Percentiles rank a stretch among this genome's conserved stretches.
These are phyloP conservation scores for Vanessa atalanta DNA, from an alignment of 1,140 invertebrate genomes.

Conservation along the genomic window DNA sequence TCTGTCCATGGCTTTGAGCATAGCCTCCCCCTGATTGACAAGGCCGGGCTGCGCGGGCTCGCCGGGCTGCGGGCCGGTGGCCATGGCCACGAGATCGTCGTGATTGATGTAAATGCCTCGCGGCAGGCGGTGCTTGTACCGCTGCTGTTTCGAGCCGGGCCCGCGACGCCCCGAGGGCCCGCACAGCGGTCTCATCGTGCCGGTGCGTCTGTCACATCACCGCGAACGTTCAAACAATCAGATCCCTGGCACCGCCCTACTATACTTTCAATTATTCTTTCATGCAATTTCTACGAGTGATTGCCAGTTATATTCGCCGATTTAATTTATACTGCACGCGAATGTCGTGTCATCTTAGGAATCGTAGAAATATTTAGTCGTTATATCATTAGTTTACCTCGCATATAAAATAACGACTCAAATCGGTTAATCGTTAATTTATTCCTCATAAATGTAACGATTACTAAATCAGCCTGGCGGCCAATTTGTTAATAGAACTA, in stretches of 20 bases:
- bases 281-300: neutral
- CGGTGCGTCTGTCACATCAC: slow-evolving; percentile 85
- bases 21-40: slow-evolving; percentile 88
- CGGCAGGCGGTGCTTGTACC: slow-evolving; percentile 95
- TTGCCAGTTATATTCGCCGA: no score
- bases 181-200: slow-evolving; percentile 87
- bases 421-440: no score
- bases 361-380: no score
- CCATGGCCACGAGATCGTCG: slow-evolving; percentile 95
- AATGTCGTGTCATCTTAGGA: no score
- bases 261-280: neutral
- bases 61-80: slow-evolving; percentile 84
- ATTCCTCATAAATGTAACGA: no score
- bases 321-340: no score
- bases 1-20: slow-evolving; percentile 94
- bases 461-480: no score
- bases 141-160: slow-evolving; percentile 83
- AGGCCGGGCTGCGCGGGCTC: slow-evolving; percentile 73
- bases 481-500: no score
- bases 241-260: neutral
- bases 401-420: no score
- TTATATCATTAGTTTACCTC: no score
- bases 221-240: slow-evolving; percentile 62
- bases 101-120: slow-evolving; percentile 98
- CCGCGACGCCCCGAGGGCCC: slow-evolving; percentile 81